Base-by-base conservation (phyloP, 2,888 invertebrate genomes). In the Sclerodermus sp. region DNA sequence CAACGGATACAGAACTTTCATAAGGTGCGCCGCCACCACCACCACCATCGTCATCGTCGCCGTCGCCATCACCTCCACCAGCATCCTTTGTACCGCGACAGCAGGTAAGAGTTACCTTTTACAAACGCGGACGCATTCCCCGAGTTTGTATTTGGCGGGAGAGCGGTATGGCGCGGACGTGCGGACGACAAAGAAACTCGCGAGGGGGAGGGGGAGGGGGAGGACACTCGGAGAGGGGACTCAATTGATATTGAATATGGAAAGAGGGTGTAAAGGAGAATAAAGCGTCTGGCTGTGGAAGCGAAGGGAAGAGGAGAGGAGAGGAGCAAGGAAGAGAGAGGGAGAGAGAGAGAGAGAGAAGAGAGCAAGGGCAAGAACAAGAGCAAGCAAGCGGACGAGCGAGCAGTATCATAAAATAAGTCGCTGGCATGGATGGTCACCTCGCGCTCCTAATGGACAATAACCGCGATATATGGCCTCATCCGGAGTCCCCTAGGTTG, bases 401-500 rank as follows among this genome's bases (percentile, higher is more conserved):
- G 41, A 53, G 69, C 65, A 70, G 68, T 70, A 68, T 73, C 73
- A 68, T 72, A 73, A 72, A 71, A 65, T 71, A 72, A 72, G 70
- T 70, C 63, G 60, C 67, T 69, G 70, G 69, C 70, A 63, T 69
- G 66, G 71, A 71, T 71, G 66, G 70, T 63, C 66, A 64, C 62
- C 64, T 64, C 57, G 68, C 64, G 64, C 63, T 66, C 67, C 67
- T 73, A 74, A 74, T 74, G 70, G 73, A 73, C 73, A 72, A 72
- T 74, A 74, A 74, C 72, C 58, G 61, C 68, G 70, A 73, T 72
- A 70, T 72, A 72, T 68, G 67, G 70, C 68, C 66, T 70, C 67
- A 61, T 69, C 61, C 65, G 50, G 51, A 52, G 51, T 50, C 47
- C 23, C 23, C 23, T 23, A 23, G 4, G 23, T 23, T 23, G 8